These are phyloP conservation scores for Patella caerulea DNA, from an alignment of 2,888 invertebrate species.

Conservation along the genomic window DNA sequence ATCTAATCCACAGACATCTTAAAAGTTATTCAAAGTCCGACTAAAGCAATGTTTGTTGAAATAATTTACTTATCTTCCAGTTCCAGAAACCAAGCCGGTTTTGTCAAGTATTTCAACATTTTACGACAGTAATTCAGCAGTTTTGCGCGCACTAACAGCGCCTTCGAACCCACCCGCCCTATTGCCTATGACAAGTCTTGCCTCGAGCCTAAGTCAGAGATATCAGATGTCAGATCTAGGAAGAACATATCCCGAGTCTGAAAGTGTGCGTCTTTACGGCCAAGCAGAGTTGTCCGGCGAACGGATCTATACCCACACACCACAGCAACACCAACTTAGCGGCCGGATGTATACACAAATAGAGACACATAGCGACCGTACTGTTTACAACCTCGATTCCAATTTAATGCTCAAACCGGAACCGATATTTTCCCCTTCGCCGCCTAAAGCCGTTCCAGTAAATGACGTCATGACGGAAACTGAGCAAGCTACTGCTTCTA, in stretches of 20 bases:
- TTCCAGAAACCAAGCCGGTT: constrained; percentile 18
- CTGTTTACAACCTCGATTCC: constrained; percentile 20
- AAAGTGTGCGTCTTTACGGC: neutral
- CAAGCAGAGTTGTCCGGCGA: constrained; percentile 27
- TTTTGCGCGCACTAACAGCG: constrained; percentile 39
- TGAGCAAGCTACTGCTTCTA: constrained; percentile 26
- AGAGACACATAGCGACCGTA: neutral
- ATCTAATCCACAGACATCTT: neutral
- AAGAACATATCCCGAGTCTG: constrained; percentile 12
- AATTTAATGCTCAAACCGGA: constrained; percentile 39
- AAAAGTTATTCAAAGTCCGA: neutral
- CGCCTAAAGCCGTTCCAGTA: constrained; percentile 46
- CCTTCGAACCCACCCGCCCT: constrained; percentile 26
- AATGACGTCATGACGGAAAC: constrained; percentile 30
- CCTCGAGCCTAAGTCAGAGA: constrained; percentile 16
- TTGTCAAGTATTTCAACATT: constrained; percentile 18
- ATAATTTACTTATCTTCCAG: neutral
- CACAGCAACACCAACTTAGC: neutral
- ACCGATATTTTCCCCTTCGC: constrained; percentile 40
- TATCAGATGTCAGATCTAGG: constrained; percentile 23
- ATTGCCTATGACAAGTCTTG: constrained; percentile 35
- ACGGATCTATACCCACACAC: constrained; percentile 15
- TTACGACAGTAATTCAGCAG: constrained; percentile 36
- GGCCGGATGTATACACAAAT: neutral
- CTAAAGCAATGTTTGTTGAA: too few relatives aligned